Conservation (phyloP, 2,888 invertebrate genomes). For the Leptogaster cylindrica region DNA sequence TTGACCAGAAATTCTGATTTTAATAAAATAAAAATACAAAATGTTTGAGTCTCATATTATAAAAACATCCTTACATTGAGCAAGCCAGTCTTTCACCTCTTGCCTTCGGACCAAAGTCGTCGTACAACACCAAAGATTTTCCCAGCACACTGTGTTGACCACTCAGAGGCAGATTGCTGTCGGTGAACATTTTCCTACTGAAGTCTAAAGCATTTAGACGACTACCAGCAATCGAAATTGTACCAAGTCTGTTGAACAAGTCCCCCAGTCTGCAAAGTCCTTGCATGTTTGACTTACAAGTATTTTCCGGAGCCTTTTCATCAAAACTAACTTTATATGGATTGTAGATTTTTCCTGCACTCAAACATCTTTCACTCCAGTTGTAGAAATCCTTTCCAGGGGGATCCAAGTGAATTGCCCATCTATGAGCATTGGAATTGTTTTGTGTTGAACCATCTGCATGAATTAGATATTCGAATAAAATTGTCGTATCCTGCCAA, state of each 20-base stretch:
- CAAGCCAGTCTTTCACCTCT: slow-evolving; percentile 89
- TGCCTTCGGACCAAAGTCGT: slow-evolving; percentile 85
- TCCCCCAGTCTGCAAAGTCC: slow-evolving; percentile 80
- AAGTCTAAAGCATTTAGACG: slow-evolving; percentile 69
- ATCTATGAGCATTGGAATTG: slow-evolving; percentile 76
- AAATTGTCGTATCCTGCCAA: slow-evolving; percentile 83
- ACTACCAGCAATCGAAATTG: slow-evolving; percentile 76
- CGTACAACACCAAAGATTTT: slow-evolving; percentile 84
- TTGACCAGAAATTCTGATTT: slow-evolving; percentile 71
- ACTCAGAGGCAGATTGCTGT: slow-evolving; percentile 75
- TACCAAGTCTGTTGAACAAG: slow-evolving; percentile 73
- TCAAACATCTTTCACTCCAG: slow-evolving; percentile 85
- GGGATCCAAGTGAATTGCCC: slow-evolving; percentile 81
- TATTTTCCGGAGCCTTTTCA: slow-evolving; percentile 66
- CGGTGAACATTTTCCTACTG: slow-evolving; percentile 80
- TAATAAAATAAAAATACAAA: background rate
- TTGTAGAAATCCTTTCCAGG: slow-evolving; percentile 89
- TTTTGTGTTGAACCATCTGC: slow-evolving; percentile 83
- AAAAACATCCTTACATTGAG: slow-evolving; percentile 69
- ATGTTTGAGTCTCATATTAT: slow-evolving; percentile 3
- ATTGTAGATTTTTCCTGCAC: slow-evolving; percentile 78
- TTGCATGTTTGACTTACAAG: slow-evolving; percentile 66
- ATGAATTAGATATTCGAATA: slow-evolving; percentile 84
- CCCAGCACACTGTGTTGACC: slow-evolving; percentile 79
- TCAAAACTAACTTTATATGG: slow-evolving; percentile 75